A percentile compares a stretch with the other conserved stretches of the same genome.
Conservation (phyloP, 2,113 vertebrate species). For the rabbit (Oryctolagus cuniculus) region mOryCun1.1 NC_091440.1:119457501-119458000, state of each 20-base stretch:
- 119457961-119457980: slow-evolving; percentile 47
- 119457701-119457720: slow-evolving; percentile 8
- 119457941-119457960: slow-evolving; percentile 29
- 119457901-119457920: background rate
- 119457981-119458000: slow-evolving; percentile 33
- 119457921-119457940: background rate
- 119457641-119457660: background rate
- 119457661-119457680: background rate
- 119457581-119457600: too few relatives aligned
- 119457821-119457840: slow-evolving; percentile 31
- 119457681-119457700: background rate
- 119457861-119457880: background rate
- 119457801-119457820: background rate
- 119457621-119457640: background rate
- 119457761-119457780: background rate
- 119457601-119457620: background rate
- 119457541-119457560: too few relatives aligned
- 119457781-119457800: slow-evolving; percentile 25
- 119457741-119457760: background rate
- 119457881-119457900: background rate
- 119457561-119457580: too few relatives aligned
- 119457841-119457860: slow-evolving; percentile 39
- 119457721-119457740: background rate
- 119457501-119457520: too few relatives aligned
- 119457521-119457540: too few relatives aligned